Conservation (phyloP, 2,888 invertebrate species). For the Eilema caniola region DNA sequence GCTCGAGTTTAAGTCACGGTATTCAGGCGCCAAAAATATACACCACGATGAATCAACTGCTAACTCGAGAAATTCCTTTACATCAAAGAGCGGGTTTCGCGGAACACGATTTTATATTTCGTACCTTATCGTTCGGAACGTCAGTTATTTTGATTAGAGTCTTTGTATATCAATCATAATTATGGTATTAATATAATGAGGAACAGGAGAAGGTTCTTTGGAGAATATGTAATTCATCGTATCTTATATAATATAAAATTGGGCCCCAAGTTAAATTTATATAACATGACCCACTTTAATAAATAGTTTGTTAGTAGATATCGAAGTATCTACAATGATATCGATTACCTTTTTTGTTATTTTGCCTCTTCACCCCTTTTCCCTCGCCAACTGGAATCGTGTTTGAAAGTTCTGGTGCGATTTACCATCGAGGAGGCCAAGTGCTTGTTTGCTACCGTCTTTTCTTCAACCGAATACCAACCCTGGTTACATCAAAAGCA, state of each 20-base stretch:
- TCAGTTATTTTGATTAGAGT: constrained; percentile 51
- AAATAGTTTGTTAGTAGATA: not conserved
- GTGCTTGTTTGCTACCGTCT: not conserved
- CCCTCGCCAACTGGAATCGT: not conserved
- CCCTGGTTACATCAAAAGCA: too few relatives aligned
- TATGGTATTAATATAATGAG: constrained; percentile 13
- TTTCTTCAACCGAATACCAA: not conserved
- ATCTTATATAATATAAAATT: not conserved
- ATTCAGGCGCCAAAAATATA: constrained; percentile 73
- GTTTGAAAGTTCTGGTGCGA: too few relatives aligned
- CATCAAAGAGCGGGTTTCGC: constrained; percentile 79
- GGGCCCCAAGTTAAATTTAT: not conserved
- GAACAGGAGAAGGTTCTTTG: not conserved
- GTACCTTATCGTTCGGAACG: constrained; percentile 46
- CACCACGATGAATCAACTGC: constrained; percentile 76
- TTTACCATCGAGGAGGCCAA: not conserved
- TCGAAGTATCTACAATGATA: not conserved
- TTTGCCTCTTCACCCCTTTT: not conserved
- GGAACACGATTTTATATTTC: constrained; percentile 65
- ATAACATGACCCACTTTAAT: not conserved
- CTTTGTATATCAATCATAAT: constrained; percentile 40
- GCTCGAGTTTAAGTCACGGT: constrained; percentile 56
- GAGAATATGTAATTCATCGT: not conserved
- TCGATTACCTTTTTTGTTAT: not conserved
- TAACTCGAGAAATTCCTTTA: constrained; percentile 76